Percentiles rank a stretch among this genome's conserved stretches.
Conservation (phyloP, 2,113 vertebrate species). For the Eonycteris spelaea region DNA sequence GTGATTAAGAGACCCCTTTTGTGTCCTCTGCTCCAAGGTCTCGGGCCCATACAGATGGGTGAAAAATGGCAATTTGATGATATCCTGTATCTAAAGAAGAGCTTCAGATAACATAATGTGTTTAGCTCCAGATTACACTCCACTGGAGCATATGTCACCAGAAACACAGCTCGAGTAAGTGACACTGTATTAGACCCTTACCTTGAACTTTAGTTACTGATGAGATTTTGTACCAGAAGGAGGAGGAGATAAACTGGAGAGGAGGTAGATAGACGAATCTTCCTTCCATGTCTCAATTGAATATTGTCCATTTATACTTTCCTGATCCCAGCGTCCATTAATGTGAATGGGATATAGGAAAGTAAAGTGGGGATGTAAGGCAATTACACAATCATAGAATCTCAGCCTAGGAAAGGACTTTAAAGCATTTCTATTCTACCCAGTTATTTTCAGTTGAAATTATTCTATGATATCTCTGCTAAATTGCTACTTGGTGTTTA, state of each 20-base stretch:
- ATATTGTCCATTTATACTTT: background rate
- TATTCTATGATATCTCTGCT: background rate
- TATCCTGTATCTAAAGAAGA: background rate
- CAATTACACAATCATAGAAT: background rate
- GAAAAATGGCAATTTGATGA: background rate
- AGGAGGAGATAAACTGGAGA: background rate
- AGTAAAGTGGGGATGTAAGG: background rate
- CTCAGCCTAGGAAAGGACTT: background rate
- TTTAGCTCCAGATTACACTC: background rate
- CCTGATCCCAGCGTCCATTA: background rate
- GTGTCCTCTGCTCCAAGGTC: background rate
- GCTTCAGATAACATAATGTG: background rate
- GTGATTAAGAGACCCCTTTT: background rate
- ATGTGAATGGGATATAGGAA: background rate
- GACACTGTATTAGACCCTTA: background rate
- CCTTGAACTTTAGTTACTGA: background rate
- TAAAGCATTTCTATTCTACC: background rate
- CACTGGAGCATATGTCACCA: background rate
- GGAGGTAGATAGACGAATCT: background rate
- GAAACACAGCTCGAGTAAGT: background rate
- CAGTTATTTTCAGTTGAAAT: background rate
- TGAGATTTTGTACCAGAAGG: background rate
- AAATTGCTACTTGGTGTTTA: background rate
- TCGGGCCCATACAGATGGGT: background rate
- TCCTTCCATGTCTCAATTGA: background rate